Evolutionary conservation across 2,113 vertebrate genomes (phyloP).

Genomic region (Eublepharis macularius): DNA sequence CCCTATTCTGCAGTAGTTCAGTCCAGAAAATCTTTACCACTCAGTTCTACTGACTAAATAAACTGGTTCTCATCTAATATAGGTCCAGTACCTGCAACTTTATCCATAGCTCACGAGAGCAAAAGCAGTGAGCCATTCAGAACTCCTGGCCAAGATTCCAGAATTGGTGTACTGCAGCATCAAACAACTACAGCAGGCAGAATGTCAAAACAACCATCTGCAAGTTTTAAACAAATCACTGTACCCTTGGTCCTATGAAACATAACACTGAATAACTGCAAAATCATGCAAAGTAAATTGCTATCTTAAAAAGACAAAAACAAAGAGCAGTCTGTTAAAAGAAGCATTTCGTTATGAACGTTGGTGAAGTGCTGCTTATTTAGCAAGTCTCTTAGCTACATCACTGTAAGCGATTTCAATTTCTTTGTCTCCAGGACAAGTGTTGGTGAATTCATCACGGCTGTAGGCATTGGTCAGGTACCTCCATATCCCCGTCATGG

Average conservation of each 20-base stretch:
- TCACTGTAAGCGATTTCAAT: conserved; percentile 97
- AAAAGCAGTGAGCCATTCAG: background rate
- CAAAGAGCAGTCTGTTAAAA: conserved; percentile 75
- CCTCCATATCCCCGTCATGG: conserved; percentile 92
- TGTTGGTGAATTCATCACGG: conserved; percentile 97
- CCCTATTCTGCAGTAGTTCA: background rate
- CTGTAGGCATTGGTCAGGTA: conserved; percentile 93
- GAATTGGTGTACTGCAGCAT: conserved; percentile 27
- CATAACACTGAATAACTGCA: conserved; percentile 72
- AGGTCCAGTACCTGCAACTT: conserved; percentile 37
- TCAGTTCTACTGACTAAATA: background rate
- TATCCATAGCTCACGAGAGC: background rate
- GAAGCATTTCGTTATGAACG: conserved; percentile 70
- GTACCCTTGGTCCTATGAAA: conserved; percentile 69
- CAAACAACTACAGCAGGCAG: conserved; percentile 32
- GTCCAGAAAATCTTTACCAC: background rate
- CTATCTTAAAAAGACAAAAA: conserved; percentile 67
- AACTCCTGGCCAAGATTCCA: conserved; percentile 24
- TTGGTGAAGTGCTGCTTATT: conserved; percentile 76
- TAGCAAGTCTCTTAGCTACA: conserved; percentile 96
- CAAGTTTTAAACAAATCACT: conserved; percentile 66
- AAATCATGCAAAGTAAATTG: conserved; percentile 71
- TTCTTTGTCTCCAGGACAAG: conserved; percentile 95
- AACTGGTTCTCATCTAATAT: background rate
- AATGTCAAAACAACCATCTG: conserved; percentile 48